A percentile compares a stretch with the other conserved stretches of the same genome.
phyloP scores from a whole-genome alignment of 1,140 invertebrate genomes.

The Araneus ventricosus region DNA sequence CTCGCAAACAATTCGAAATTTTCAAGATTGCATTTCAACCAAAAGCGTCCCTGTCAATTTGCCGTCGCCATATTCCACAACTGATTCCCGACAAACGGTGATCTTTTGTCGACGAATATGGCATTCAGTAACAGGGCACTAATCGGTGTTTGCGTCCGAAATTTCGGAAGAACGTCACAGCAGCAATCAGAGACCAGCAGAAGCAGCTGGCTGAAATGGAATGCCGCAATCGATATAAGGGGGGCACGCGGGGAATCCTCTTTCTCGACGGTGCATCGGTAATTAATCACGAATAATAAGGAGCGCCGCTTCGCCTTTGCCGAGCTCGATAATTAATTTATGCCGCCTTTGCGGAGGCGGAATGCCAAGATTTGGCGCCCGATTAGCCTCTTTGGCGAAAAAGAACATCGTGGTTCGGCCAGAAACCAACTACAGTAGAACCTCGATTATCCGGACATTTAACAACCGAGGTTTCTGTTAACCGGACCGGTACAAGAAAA shows the following conservation, averaged over 20 bases:
- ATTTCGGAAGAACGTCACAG: background rate
- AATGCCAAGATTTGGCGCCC: background rate
- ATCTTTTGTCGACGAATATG: background rate
- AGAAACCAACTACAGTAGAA: no score
- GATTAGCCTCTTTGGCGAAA: background rate
- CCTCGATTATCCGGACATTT: no score
- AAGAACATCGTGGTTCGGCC: no score
- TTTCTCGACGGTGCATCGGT: constrained; percentile 67
- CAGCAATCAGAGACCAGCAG: background rate
- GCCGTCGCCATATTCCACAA: background rate
- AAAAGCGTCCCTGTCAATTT: no score
- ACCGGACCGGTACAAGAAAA: no score
- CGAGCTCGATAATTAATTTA: constrained; percentile 73
- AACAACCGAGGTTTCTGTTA: no score
- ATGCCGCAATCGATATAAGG: constrained; percentile 62
- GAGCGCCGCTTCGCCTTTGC: constrained; percentile 63
- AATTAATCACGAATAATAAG: constrained; percentile 75
- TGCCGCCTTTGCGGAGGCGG: constrained; percentile 12
- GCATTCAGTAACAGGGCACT: background rate
- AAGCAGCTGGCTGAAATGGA: constrained; percentile 47
- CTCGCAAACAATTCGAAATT: no score
- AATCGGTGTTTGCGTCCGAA: background rate
- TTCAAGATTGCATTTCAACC: no score
- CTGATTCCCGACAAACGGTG: background rate
- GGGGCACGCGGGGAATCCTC: constrained; percentile 54